phyloP scores from a whole-genome alignment of 2,888 invertebrate genomes.

The Ophioninae sp. region DNA sequence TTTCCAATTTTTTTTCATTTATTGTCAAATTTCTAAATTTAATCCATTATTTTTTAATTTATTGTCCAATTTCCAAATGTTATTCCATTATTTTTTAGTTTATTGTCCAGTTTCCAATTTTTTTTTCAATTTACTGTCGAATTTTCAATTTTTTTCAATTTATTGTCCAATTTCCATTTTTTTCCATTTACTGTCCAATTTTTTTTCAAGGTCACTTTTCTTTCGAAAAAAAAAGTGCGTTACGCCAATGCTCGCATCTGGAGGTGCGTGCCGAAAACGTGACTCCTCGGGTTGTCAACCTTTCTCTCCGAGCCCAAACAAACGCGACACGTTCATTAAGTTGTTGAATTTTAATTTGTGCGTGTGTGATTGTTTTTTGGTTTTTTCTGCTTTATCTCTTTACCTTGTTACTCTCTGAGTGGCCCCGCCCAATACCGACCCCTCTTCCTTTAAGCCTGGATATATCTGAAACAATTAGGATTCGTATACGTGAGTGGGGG shows the following conservation, averaged over 20 bases:
- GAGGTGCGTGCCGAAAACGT: conserved; percentile 32
- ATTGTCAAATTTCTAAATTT: too few species aligned
- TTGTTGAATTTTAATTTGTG: conserved; percentile 26
- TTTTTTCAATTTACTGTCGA: too few species aligned
- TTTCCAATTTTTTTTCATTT: background rate
- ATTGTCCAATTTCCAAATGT: too few species aligned
- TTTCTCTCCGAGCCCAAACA: conserved; percentile 29
- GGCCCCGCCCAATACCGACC: conserved; percentile 77
- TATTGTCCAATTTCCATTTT: too few species aligned
- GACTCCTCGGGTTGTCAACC: conserved; percentile 13
- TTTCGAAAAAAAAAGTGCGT: too few species aligned
- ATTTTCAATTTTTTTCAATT: too few species aligned
- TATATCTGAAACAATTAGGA: conserved; percentile 74
- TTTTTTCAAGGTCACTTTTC: too few species aligned
- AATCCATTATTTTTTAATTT: too few species aligned
- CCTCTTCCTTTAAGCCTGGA: conserved; percentile 77
- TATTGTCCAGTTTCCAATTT: too few species aligned
- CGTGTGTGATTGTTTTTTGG: background rate
- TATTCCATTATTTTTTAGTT: too few species aligned
- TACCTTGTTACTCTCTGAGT: conserved; percentile 79
- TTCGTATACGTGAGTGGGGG: background rate
- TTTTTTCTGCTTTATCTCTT: conserved; percentile 31
- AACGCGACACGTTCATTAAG: conserved; percentile 39
- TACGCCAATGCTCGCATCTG: conserved; percentile 15
- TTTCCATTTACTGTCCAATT: too few species aligned